Conservation (phyloP, 2,888 invertebrate species). For the Tuberolachnus salignus region DNA sequence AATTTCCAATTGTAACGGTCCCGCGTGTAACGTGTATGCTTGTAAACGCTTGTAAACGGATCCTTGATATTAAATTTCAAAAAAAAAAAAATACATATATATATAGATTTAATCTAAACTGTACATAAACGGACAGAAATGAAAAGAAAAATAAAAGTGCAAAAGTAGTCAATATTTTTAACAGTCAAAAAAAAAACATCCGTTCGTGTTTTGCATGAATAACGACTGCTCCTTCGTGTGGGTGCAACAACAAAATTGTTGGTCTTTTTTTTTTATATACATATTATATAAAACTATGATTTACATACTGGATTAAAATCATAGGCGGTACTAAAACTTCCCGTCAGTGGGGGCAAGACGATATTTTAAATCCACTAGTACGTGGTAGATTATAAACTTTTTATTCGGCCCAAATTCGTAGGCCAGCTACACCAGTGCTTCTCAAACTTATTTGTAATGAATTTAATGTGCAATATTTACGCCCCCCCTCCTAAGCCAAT, state of each 20-base stretch:
- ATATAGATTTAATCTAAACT: background rate
- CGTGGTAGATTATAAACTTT: too few relatives aligned
- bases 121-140: background rate
- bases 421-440: too few relatives aligned
- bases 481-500: too few relatives aligned
- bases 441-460: too few relatives aligned
- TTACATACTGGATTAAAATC: background rate
- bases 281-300: background rate
- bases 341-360: too few relatives aligned
- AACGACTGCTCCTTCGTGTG: background rate
- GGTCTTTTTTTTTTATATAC: too few relatives aligned
- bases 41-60: background rate
- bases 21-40: background rate
- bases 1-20: slow-evolving; percentile 2
- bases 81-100: background rate
- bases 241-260: background rate
- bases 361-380: too few relatives aligned
- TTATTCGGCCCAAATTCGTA: too few relatives aligned
- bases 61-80: background rate
- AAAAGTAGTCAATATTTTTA: background rate
- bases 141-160: too few relatives aligned
- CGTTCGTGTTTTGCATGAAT: slow-evolving; percentile 11
- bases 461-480: too few relatives aligned
- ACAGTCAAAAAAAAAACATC: slow-evolving; percentile 21
- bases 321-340: too few relatives aligned